Conservation (phyloP, 2,113 vertebrate genomes). For the Carassius carassius region DNA sequence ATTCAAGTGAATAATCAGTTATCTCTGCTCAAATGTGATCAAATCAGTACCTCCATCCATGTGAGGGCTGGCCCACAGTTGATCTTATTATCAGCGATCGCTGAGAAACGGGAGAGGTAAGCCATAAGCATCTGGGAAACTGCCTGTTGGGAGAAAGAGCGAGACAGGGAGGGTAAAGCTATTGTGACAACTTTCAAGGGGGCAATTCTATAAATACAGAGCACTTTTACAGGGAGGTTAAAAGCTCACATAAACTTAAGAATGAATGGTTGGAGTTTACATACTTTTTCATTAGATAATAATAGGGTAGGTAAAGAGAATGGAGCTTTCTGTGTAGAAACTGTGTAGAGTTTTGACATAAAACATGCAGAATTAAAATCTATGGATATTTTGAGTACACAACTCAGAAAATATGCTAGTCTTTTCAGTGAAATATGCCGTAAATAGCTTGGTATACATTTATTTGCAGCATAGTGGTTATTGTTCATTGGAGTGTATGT, state of each 20-base stretch:
- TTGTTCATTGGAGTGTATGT: neutral
- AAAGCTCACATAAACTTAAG: neutral
- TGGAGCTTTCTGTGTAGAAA: neutral
- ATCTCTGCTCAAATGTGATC: neutral
- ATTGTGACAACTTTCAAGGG: neutral
- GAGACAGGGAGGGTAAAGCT: neutral
- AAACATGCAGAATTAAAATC: neutral
- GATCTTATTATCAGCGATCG: constrained; percentile 98
- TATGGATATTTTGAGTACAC: neutral
- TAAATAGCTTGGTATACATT: too few species aligned
- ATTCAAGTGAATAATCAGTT: constrained; percentile 13
- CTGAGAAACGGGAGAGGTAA: constrained; percentile 93
- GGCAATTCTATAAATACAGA: constrained; percentile 1
- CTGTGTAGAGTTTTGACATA: neutral
- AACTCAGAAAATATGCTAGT: neutral
- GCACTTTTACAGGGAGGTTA: neutral
- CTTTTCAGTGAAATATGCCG: neutral
- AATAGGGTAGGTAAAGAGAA: neutral
- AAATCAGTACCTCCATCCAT: constrained; percentile 92
- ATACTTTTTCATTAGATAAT: constrained; percentile 7
- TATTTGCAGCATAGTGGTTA: too few species aligned
- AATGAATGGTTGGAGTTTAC: neutral
- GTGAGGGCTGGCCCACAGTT: constrained; percentile 98
- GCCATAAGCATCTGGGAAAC: constrained; percentile 97
- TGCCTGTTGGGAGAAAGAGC: constrained; percentile 71